These are phyloP conservation scores for Wiebesia pumilae DNA, from an alignment of 1,140 invertebrate genomes.

Conservation along the genomic window DNA sequence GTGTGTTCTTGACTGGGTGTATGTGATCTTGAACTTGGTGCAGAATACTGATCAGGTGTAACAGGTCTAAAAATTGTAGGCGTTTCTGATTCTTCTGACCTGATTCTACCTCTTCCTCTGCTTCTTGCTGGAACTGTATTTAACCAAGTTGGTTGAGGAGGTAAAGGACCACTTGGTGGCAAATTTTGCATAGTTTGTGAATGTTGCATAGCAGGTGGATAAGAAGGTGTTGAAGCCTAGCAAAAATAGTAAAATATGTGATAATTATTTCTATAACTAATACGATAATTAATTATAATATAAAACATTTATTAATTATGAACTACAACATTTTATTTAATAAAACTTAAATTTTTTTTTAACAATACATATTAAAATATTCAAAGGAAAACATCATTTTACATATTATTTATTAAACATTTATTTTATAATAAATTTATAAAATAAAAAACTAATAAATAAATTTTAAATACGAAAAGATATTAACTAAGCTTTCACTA, in stretches of 20 bases:
- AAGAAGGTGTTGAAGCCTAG: conserved; percentile 61
- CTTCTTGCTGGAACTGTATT: conserved; percentile 74
- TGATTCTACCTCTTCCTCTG: conserved; percentile 75
- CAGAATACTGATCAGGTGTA: conserved; percentile 76
- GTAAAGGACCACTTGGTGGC: conserved; percentile 60
- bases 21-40: conserved; percentile 73
- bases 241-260: not conserved
- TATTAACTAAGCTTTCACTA: not conserved
- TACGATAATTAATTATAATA: no score
- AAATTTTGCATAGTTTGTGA: conserved; percentile 70
- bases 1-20: conserved; percentile 74
- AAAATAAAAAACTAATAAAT: not conserved
- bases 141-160: conserved; percentile 69
- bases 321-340: no score
- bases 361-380: not conserved
- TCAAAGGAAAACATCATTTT: not conserved
- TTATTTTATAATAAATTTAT: not conserved
- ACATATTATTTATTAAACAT: not conserved
- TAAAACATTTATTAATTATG: no score
- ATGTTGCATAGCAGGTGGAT: conserved; percentile 64
- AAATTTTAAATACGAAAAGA: not conserved
- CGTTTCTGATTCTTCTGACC: conserved; percentile 69
- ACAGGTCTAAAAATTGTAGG: conserved; percentile 69
- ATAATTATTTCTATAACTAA: not conserved
- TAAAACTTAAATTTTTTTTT: no score